Base-by-base conservation (phyloP, 1,140 invertebrate species). In the Wasmannia auropunctata region DNA sequence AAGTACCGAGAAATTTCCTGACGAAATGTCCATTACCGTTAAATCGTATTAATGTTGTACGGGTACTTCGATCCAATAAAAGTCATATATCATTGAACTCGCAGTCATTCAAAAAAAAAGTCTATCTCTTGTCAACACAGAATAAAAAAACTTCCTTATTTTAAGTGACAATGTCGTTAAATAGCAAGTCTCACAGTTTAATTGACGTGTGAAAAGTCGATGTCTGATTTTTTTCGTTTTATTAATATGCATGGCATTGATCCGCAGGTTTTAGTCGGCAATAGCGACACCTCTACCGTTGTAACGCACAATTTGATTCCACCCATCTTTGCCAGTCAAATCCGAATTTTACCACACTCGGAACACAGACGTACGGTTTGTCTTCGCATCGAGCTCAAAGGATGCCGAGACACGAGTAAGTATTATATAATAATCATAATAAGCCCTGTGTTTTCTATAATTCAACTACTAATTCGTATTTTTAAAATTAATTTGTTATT, bases 341-440 rank as follows among this genome's bases (percentile, higher is more conserved):
- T 97, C 49, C 95, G 97, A 49, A 93, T 97, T 37, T 93, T 97
- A 79, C 97, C 97, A 1, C 96, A 97, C 90, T 96, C 96, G 74
- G 95, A 96, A 43, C 96, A 97, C 88, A 94, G 96, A 22, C 95
- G 97, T 62, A 97, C 97, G 5, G 96, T 97, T 63, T 97, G 97
- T 93, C 94, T 97, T 84, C 95, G 97, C 31, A 95, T 97, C 76
- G 97, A 98, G 91, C 93, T 98, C 65, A 95, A 96, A 88, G 97
- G 97, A 40, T 97, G 97, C 92, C 92, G 91, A 81, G 96, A 96
- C 91, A 95, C 94, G 91, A 96, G 96, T 96, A 93, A 96, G 95
- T 94, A 90, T 49, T 94, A 91, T 94, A 91, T 34, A 51, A 81
- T 43, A 34, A 11, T 31, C 19, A 49, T 8, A 4, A 77, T 67